Base-by-base conservation (phyloP, 2,797 vertebrate genomes). In the Pogoniulus pusillus region DNA sequence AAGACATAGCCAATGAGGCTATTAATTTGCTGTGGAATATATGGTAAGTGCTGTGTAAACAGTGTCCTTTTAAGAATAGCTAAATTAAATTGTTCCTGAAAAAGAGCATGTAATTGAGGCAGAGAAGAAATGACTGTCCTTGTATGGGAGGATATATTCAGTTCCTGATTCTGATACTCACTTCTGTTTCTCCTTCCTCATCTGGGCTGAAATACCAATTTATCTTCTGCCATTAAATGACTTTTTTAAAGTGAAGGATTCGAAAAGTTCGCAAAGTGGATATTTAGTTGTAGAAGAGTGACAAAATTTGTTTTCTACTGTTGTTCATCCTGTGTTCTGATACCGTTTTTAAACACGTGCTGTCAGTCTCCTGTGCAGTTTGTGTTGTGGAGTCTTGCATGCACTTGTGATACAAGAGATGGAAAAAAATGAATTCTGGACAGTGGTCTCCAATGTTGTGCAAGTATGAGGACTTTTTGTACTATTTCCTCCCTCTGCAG, bases 11-110 rank as follows among this genome's bases (percentile, higher is more conserved):
- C 79, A 98, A 98, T 8, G 99, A 99, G 91, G 98, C 98, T 17
- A 96, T 99, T 86, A 98, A 99, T 79, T 96, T 99, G 18, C 97
- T 99, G 64, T 99, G 99, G 99, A 99, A 99, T 94, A 96, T 99
- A 5, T 99, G 99, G 99, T 99, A 95, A 98, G 98, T n/a, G 32
- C 57, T 41, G 11, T 53, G 66, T 62, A 60, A 79, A 71, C 17
- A 16, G 9, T 83, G 57, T 3, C 32, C 18, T 90, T 78, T 58
- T 58, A 43, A 43, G 49, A 62, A 65, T 41, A 83, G 23, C 22
- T 66, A 27, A 78, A 75, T 85, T 34, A 85, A 79, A 47, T 77
- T 74, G 24, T 60, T 87, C 22, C 66, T 65, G 27, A 77, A 68
- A 60, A 77, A 19, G 18, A 68, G 18, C 1, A 1, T 32, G 17